A percentile compares a stretch with the other conserved stretches of the same genome.
phyloP scores from a whole-genome alignment of 2,113 vertebrate genomes.

The Ginglymostoma cirratum region DNA sequence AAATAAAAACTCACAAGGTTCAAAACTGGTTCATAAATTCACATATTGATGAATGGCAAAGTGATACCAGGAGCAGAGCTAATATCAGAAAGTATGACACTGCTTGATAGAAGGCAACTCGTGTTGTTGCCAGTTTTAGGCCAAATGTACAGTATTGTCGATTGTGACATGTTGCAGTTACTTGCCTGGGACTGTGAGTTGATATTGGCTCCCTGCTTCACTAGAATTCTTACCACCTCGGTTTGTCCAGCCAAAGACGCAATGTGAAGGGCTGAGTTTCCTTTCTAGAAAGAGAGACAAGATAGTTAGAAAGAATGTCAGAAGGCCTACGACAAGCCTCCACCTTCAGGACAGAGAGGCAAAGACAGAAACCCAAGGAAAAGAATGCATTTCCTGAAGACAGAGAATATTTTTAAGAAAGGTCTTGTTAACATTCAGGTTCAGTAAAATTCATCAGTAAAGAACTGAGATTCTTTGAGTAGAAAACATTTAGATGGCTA shows the following conservation, averaged over 20 bases:
- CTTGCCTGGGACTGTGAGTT: conserved; percentile 90
- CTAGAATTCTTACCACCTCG: conserved; percentile 84
- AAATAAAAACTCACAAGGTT: background rate
- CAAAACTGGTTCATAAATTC: background rate
- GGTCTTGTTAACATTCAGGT: background rate
- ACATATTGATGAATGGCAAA: background rate
- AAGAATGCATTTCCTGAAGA: background rate
- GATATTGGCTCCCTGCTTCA: conserved; percentile 87
- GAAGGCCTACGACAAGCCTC: background rate
- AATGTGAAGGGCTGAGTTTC: conserved; percentile 96
- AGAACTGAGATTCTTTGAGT: background rate
- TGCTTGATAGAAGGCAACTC: background rate
- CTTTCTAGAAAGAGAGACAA: conserved; percentile 67
- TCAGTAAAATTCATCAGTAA: background rate
- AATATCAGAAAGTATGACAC: background rate
- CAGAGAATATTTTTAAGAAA: background rate
- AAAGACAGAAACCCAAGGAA: background rate
- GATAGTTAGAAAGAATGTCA: background rate
- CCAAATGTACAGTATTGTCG: background rate
- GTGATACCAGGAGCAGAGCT: background rate
- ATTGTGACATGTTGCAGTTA: background rate
- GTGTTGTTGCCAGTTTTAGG: background rate
- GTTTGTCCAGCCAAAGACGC: conserved; percentile 87
- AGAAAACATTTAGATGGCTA: background rate
- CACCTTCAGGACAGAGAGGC: background rate